Conservation (phyloP, 1,140 invertebrate species). For the Zaprionus tsacasi region DNA sequence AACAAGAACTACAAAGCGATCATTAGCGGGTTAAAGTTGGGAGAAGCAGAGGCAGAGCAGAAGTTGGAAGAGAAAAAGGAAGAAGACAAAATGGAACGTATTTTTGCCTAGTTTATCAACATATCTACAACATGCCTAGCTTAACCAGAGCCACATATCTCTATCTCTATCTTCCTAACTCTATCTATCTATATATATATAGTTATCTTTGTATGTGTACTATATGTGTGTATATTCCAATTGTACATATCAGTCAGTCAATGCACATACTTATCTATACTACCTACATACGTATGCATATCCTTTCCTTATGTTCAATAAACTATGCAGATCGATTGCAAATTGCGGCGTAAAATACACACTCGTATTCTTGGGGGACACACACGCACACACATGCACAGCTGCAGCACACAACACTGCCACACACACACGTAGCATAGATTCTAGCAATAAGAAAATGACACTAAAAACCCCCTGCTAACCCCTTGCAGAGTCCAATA, state of each 20-base stretch:
- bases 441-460: constrained; percentile 2
- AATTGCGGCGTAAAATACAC: neutral
- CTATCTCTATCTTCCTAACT: constrained; percentile 1
- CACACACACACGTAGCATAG: constrained; percentile 13
- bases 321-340: constrained; percentile 64
- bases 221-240: constrained; percentile 45
- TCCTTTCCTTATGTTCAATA: constrained; percentile 65
- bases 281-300: constrained; percentile 63
- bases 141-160: constrained; percentile 7
- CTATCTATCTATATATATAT: constrained; percentile 12
- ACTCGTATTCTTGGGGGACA: constrained; percentile 45
- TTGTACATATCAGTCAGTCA: constrained; percentile 63
- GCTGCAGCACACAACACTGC: constrained; percentile 27
- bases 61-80: no score
- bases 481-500: constrained; percentile 72
- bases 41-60: neutral
- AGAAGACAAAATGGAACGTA: constrained; percentile 1
- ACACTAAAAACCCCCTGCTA: constrained; percentile 64
- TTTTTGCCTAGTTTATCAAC: constrained; percentile 38
- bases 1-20: constrained; percentile 60
- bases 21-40: constrained; percentile 34
- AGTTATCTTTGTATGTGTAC: constrained; percentile 26
- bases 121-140: constrained; percentile 20
- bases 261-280: constrained; percentile 12
- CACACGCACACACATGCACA: constrained; percentile 22